Evolutionary conservation across 2,113 vertebrate species (phyloP).

Genomic region (Alaudala cheleensis): DNA sequence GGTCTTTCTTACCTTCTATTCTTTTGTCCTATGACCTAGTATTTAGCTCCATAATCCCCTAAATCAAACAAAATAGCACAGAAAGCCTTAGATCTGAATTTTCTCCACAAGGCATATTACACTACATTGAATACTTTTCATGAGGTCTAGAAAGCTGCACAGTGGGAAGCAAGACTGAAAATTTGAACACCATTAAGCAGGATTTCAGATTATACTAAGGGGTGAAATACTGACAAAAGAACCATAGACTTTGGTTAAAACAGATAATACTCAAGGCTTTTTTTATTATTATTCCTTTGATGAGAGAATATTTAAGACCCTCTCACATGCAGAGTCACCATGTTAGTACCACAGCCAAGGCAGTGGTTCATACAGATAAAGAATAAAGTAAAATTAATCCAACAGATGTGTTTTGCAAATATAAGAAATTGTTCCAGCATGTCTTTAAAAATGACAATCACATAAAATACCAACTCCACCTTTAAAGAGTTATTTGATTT

Average conservation of each 20-base stretch:
- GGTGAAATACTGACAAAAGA: conserved; percentile 19
- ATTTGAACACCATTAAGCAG: conserved; percentile 12
- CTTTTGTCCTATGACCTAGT: background rate
- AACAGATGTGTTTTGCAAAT: background rate
- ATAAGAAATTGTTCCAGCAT: background rate
- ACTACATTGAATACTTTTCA: background rate
- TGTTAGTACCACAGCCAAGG: conserved; percentile 9
- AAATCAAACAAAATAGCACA: background rate
- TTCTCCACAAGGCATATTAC: background rate
- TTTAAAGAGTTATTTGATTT: background rate
- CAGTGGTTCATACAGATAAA: conserved; percentile 9
- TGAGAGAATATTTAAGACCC: conserved; percentile 43
- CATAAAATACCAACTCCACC: background rate
- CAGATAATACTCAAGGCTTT: conserved; percentile 15
- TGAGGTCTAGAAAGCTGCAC: background rate
- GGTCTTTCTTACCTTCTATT: background rate
- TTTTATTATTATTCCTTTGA: conserved; percentile 4
- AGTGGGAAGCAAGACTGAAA: background rate
- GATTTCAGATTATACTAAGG: background rate
- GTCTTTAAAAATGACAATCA: background rate
- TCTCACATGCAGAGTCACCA: conserved; percentile 38
- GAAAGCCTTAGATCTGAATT: background rate
- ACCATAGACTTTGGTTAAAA: conserved; percentile 1
- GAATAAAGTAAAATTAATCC: conserved; percentile 23
- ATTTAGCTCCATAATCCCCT: background rate